A percentile compares a stretch with the other conserved stretches of the same genome.
phyloP scores from a whole-genome alignment of 2,797 vertebrate species.

The Lemur catta region DNA sequence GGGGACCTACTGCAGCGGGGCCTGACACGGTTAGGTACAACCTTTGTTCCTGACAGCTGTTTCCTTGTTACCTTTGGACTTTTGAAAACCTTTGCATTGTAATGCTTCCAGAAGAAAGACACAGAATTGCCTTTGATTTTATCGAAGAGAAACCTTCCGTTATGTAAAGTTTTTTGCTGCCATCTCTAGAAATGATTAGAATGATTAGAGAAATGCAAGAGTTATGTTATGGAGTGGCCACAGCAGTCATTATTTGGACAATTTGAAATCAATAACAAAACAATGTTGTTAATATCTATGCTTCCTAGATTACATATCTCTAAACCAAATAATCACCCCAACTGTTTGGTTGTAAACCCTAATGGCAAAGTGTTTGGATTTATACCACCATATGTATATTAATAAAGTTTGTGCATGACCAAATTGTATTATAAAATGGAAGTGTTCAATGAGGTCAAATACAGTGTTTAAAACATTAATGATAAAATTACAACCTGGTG shows the following conservation, averaged over 20 bases:
- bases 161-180: neutral
- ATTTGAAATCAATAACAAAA: neutral
- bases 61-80: neutral
- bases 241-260: neutral
- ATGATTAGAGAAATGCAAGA: neutral
- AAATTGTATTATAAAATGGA: neutral
- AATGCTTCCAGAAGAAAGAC: neutral
- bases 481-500: neutral
- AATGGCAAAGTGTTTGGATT: neutral
- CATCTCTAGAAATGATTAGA: neutral
- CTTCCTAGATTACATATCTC: neutral
- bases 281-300: neutral
- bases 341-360: neutral
- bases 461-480: neutral
- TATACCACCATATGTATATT: neutral
- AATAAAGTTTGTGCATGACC: neutral
- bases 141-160: neutral
- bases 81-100: neutral
- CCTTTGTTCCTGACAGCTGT: neutral
- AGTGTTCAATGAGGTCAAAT: neutral
- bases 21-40: neutral
- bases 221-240: neutral
- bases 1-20: neutral
- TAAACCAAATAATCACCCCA: neutral
- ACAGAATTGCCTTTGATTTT: conserved; percentile 22